Percentiles rank a stretch among this genome's conserved stretches.
phyloP scores from a whole-genome alignment of 2,888 invertebrate species.

The Ochropleura leucogaster region DNA sequence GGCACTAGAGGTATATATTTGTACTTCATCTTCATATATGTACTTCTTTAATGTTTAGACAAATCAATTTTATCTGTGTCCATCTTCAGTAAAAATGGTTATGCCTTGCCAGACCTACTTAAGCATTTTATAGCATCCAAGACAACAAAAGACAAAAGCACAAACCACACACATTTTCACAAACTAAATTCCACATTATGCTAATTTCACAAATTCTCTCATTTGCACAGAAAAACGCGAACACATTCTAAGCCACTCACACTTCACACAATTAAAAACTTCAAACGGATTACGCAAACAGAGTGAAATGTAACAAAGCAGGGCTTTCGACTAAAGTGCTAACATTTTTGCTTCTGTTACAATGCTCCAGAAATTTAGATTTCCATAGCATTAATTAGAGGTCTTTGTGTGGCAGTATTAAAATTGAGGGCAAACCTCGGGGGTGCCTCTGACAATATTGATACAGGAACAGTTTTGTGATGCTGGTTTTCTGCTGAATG shows the following conservation, averaged over 20 bases:
- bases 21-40: neutral
- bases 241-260: slow-evolving; percentile 32
- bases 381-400: slow-evolving; percentile 67
- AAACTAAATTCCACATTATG: slow-evolving; percentile 13
- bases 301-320: slow-evolving; percentile 56
- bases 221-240: slow-evolving; percentile 37
- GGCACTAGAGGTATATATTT: too few relatives aligned
- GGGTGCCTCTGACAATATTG: slow-evolving; percentile 45
- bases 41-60: neutral
- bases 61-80: neutral
- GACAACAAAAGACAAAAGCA: neutral
- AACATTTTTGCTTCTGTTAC: slow-evolving; percentile 46
- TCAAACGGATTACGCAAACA: slow-evolving; percentile 48
- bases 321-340: slow-evolving; percentile 37
- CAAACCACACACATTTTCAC: neutral
- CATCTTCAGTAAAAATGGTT: too few relatives aligned
- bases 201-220: slow-evolving; percentile 18
- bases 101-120: neutral
- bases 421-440: slow-evolving; percentile 23
- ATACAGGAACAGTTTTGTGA: slow-evolving; percentile 15
- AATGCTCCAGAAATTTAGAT: slow-evolving; percentile 40
- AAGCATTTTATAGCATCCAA: neutral
- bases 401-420: slow-evolving; percentile 28
- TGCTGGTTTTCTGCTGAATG: slow-evolving; percentile 1
- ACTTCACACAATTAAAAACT: slow-evolving; percentile 56